Base-by-base conservation (phyloP, 1,140 invertebrate genomes). In the Globodera rostochiensis region DNA sequence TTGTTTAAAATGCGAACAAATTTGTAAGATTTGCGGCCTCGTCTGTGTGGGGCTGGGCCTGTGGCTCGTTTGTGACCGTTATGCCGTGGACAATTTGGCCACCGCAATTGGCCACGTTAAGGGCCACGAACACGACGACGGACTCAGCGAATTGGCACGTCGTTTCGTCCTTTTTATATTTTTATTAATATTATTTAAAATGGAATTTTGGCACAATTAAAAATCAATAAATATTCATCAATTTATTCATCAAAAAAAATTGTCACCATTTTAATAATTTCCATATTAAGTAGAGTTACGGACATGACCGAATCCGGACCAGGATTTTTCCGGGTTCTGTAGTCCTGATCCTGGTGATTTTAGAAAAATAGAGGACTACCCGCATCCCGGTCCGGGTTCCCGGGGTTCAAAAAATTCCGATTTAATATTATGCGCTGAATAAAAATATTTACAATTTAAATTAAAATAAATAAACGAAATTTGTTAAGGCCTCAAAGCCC, bases 51-150 rank as follows among this genome's bases (percentile, higher is more conserved):
- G 84, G 15, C 83, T 89, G 13, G 88, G 87, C 21, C 69, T 84
- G 64, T 89, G 88, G 87, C 74, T 89, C 36, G 83, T 89, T 19
- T 79, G 90, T n/a, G 88, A 89, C 74, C 86, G 84, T 78, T 89
- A 89, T 77, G 88, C 88, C 19, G 84, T 89, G 46, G 88, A 89
- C 67, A 89, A 89, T 77, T 77, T 89, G 47, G 87, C 88, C n/a
- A 67, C 77, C 25, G 88, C 88, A 25, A 88, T 88, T 19, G 78
- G 85, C 6, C 88, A 88, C 77, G 84, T 86, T 11, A 81, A 88
- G 70, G 86, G 87, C 25, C 84, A 86, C 60, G 86, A 86, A 73
- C 82, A 90, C 60, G 87, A 89, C 83, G 88, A 86, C 66, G 88
- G 86, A 71, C 69, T 89, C 15, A 79, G 81, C 60, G 88, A 89